Percentiles rank a stretch among this genome's conserved stretches.
Evolutionary conservation across 35 echinoderm and acorn worm genomes (phyloP).

Genomic region (Anneissia japonica): DNA sequence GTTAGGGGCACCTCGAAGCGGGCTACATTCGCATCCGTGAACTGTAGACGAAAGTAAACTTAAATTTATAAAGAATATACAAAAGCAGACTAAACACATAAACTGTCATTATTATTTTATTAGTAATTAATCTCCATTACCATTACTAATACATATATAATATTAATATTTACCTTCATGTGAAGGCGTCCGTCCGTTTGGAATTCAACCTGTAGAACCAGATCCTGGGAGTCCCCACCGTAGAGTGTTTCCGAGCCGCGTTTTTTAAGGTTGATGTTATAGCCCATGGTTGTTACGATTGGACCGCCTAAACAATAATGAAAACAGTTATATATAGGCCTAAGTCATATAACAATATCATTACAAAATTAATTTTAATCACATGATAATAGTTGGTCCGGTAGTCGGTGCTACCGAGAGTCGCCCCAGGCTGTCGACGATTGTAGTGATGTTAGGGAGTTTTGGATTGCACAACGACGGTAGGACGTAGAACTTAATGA

Average conservation of each 20-base stretch:
- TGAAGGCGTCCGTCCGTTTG: slow-evolving; percentile 61
- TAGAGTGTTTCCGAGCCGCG: slow-evolving; percentile 14
- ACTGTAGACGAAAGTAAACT: not conserved
- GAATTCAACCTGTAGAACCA: slow-evolving; percentile 53
- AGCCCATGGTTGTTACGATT: not conserved
- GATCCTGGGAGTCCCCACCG: slow-evolving; percentile 32
- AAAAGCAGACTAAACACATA: too few species aligned
- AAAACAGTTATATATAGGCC: not conserved
- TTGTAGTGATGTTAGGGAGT: too few species aligned
- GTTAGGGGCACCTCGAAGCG: slow-evolving; percentile 36
- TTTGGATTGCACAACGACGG: too few species aligned
- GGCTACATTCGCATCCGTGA: slow-evolving; percentile 16
- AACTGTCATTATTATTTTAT: too few species aligned
- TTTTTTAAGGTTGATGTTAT: not conserved
- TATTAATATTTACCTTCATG: slow-evolving; percentile 54
- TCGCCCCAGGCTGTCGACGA: too few species aligned
- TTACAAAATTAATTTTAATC: too few species aligned
- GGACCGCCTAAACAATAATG: not conserved
- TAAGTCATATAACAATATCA: too few species aligned
- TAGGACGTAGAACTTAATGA: too few species aligned
- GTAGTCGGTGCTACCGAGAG: too few species aligned
- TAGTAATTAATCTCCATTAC: too few species aligned
- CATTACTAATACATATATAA: not conserved
- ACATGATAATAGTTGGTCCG: too few species aligned
- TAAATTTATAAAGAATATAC: too few species aligned